phyloP scores from a whole-genome alignment of 2,113 vertebrate genomes.

The Perccottus glenii region DNA sequence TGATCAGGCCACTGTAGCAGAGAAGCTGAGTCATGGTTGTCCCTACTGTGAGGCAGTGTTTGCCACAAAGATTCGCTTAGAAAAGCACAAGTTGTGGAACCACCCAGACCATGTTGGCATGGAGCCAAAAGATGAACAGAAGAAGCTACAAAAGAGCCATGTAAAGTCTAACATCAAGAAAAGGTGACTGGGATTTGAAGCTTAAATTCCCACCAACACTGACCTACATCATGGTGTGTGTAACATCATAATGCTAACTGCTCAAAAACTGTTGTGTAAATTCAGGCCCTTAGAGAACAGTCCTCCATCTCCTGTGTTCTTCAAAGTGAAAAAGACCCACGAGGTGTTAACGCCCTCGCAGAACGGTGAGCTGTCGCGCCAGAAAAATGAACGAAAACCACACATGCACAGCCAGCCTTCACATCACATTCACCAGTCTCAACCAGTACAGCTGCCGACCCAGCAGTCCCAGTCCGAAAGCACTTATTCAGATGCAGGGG shows the following conservation, averaged over 20 bases:
- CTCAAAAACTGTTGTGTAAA: constrained; percentile 18
- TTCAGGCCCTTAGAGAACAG: constrained; percentile 86
- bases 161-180: constrained; percentile 87
- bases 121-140: constrained; percentile 74
- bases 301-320: constrained; percentile 83
- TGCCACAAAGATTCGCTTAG: constrained; percentile 92
- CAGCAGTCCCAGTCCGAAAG: constrained; percentile 68
- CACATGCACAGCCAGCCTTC: constrained; percentile 61
- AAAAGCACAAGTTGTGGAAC: constrained; percentile 95
- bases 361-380: constrained; percentile 83
- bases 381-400: constrained; percentile 77
- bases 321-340: constrained; percentile 89
- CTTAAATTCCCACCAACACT: constrained; percentile 19
- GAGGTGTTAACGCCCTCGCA: constrained; percentile 79
- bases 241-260: constrained; percentile 20
- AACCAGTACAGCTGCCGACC: constrained; percentile 42
- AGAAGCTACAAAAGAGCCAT: constrained; percentile 80
- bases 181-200: constrained; percentile 79
- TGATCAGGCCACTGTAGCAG: constrained; percentile 83
- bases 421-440: constrained; percentile 51
- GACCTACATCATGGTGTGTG: constrained; percentile 13
- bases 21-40: constrained; percentile 90
- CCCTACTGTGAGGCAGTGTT: constrained; percentile 93
- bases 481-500: constrained; percentile 68
- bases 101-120: constrained; percentile 84